Percentiles rank a stretch among this genome's conserved stretches.
These are phyloP conservation scores for Zophobas atratus DNA, from an alignment of 1,140 invertebrate species.

Conservation along the genomic window DNA sequence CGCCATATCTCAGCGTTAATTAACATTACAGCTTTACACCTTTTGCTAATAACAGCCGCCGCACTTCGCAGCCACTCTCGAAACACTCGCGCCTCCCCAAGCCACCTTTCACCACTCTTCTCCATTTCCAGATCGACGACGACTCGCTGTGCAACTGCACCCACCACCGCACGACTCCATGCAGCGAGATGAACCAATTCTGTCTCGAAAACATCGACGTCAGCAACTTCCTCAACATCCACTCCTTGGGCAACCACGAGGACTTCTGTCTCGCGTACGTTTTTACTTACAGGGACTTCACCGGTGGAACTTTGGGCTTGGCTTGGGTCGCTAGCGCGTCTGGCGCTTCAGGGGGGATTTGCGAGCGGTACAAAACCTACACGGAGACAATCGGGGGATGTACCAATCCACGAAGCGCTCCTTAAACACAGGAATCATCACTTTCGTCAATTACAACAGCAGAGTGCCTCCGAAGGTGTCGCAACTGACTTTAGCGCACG, in stretches of 20 bases:
- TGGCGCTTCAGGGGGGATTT: constrained; percentile 98
- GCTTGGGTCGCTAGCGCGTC: constrained; percentile 98
- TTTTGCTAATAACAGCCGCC: too few species aligned
- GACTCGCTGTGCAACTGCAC: constrained; percentile 82
- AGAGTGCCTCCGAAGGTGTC: constrained; percentile 97
- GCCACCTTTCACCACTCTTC: not conserved
- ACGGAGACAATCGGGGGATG: constrained; percentile 93
- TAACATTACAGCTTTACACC: too few species aligned
- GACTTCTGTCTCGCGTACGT: constrained; percentile 99
- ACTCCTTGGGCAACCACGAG: constrained; percentile 97
- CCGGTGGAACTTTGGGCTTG: constrained; percentile 76
- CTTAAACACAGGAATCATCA: constrained; percentile 99
- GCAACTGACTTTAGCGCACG: constrained; percentile 97
- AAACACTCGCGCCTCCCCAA: too few species aligned
- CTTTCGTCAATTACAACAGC: constrained; percentile 99
- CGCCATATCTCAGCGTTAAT: too few species aligned
- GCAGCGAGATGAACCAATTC: constrained; percentile 90
- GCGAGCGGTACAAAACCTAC: constrained; percentile 98
- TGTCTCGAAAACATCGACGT: constrained; percentile 99
- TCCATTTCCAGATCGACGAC: constrained; percentile 84
- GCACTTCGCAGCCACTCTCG: too few species aligned
- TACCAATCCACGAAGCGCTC: constrained; percentile 95
- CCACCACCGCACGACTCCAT: constrained; percentile 68
- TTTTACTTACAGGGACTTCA: constrained; percentile 88
- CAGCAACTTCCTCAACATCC: constrained; percentile 98